A percentile compares a stretch with the other conserved stretches of the same genome.
Evolutionary conservation across 2,888 invertebrate species (phyloP).

Genomic region (Protophormia terraenovae): DNA sequence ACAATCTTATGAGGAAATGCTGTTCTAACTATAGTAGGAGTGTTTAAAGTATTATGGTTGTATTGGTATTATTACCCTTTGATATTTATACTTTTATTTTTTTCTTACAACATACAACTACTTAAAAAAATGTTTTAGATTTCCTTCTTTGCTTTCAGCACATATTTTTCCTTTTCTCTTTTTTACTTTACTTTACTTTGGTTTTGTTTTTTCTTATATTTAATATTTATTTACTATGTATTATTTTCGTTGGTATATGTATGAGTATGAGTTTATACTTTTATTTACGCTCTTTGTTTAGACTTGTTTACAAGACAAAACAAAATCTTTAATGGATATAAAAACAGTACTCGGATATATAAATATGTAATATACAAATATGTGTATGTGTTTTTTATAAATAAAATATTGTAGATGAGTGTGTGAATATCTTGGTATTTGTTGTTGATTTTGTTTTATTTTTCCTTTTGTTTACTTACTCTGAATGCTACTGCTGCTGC

Average conservation of each 20-base stretch:
- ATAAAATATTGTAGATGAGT: not conserved
- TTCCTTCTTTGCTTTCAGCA: not conserved
- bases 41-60: not conserved
- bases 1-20: too few species aligned
- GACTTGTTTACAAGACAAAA: slow-evolving; percentile 20
- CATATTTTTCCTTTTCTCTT: not conserved
- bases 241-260: not conserved
- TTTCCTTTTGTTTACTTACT: not conserved
- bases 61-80: not conserved
- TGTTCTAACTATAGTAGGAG: not conserved
- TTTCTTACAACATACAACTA: not conserved
- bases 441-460: not conserved
- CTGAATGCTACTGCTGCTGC: too few species aligned
- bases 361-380: not conserved
- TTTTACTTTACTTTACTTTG: not conserved
- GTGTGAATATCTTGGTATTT: not conserved
- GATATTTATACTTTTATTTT: not conserved
- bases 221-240: not conserved
- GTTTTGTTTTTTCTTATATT: not conserved
- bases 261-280: not conserved
- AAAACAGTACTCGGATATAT: not conserved
- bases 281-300: slow-evolving; percentile 21
- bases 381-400: not conserved
- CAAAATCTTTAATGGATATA: not conserved
- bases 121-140: not conserved